These are phyloP conservation scores for Mormyrops attenuatus DNA, from an alignment of 2,797 vertebrate species.

Conservation along the genomic window DNA sequence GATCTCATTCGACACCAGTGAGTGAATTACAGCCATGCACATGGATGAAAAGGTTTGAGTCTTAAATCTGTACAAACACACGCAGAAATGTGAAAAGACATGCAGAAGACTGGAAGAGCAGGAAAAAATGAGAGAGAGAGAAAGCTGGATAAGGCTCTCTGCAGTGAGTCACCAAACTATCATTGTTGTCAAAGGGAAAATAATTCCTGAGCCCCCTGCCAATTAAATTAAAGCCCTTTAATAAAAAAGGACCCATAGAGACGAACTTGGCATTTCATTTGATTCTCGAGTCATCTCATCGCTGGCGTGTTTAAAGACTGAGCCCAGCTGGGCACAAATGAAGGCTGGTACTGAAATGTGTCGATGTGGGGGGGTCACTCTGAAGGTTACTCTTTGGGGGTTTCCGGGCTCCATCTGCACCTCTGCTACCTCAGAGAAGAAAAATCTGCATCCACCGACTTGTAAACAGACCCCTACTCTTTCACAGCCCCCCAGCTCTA, in stretches of 20 bases:
- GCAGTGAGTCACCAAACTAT: background rate
- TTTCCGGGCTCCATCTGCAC: background rate
- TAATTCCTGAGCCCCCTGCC: slow-evolving; percentile 1
- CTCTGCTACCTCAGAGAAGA: slow-evolving; percentile 26
- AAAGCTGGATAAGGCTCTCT: background rate
- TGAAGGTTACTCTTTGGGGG: background rate
- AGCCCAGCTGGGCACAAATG: background rate
- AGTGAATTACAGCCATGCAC: background rate
- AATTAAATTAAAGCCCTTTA: slow-evolving; percentile 17
- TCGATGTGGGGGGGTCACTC: background rate
- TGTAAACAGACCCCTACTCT: slow-evolving; percentile 28
- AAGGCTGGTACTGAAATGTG: background rate
- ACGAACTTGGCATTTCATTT: slow-evolving; percentile 6
- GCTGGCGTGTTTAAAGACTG: background rate
- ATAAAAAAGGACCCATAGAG: slow-evolving; percentile 1
- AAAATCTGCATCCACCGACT: slow-evolving; percentile 16
- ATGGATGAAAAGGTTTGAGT: background rate
- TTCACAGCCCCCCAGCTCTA: slow-evolving; percentile 21
- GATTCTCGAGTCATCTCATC: background rate
- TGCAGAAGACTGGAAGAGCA: background rate
- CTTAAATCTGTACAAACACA: background rate
- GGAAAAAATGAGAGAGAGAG: background rate
- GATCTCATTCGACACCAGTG: background rate
- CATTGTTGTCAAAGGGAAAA: slow-evolving; percentile 8
- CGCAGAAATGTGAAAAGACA: background rate